Percentiles rank a stretch among this genome's conserved stretches.
Evolutionary conservation across 35 echinoderm and acorn worm genomes (phyloP).

Genomic region (Chiridota heheva): DNA sequence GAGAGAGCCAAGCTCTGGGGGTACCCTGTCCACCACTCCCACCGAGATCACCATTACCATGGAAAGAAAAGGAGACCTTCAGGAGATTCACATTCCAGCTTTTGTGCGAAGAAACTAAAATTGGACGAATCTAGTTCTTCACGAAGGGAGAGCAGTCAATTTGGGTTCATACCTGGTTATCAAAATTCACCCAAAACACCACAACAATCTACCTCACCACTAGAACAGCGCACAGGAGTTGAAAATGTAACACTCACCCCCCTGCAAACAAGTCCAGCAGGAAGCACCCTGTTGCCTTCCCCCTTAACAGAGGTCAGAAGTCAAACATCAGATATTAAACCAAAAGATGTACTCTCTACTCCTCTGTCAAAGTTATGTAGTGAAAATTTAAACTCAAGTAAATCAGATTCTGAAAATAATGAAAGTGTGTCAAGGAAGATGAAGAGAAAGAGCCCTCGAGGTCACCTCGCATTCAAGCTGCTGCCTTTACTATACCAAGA

Average conservation of each 20-base stretch:
- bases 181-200: too few species aligned
- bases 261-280: background rate
- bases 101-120: background rate
- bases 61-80: background rate
- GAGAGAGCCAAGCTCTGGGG: background rate
- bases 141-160: background rate
- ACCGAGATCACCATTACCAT: background rate
- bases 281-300: constrained; percentile 8
- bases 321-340: background rate
- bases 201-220: too few species aligned
- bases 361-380: background rate
- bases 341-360: background rate
- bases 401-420: constrained; percentile 13
- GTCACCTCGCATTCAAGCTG: constrained; percentile 40
- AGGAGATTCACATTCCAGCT: constrained; percentile 21
- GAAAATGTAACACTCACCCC: too few species aligned
- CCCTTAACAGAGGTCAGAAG: background rate
- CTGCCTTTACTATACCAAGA: constrained; percentile 35
- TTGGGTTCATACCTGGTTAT: too few species aligned
- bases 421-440: background rate
- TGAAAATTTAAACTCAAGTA: background rate
- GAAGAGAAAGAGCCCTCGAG: background rate
- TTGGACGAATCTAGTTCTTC: background rate
- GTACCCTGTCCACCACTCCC: background rate
- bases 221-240: too few species aligned